A percentile compares a stretch with the other conserved stretches of the same genome.
Evolutionary conservation across 1,140 invertebrate species (phyloP).

Genomic region (Oppia nitens): DNA sequence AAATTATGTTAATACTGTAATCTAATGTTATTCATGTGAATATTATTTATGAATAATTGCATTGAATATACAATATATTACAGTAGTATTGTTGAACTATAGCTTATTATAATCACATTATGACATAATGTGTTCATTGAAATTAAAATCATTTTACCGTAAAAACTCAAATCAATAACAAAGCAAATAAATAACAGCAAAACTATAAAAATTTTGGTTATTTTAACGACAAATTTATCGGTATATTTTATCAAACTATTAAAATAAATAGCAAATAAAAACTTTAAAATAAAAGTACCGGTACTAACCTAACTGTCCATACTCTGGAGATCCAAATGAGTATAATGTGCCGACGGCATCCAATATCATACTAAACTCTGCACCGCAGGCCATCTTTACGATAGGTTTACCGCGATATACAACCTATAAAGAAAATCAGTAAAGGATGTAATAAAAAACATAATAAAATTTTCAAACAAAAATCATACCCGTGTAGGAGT

Average conservation of each 20-base stretch:
- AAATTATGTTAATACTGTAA: too few species aligned
- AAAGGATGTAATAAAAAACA: not conserved
- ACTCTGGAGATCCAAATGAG: slow-evolving; percentile 79
- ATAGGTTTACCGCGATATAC: slow-evolving; percentile 40
- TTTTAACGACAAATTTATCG: slow-evolving; percentile 2
- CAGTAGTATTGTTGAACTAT: too few species aligned
- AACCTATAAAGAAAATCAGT: slow-evolving; percentile 11
- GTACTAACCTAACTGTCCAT: slow-evolving; percentile 73
- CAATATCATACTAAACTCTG: slow-evolving; percentile 74
- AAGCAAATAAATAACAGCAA: too few species aligned
- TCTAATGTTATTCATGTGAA: too few species aligned
- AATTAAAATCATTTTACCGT: too few species aligned
- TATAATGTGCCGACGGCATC: slow-evolving; percentile 72
- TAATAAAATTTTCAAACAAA: slow-evolving; percentile 1
- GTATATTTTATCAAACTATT: not conserved
- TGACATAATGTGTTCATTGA: not conserved
- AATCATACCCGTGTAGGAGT: slow-evolving; percentile 54
- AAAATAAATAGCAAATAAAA: not conserved
- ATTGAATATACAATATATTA: too few species aligned
- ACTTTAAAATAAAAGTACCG: slow-evolving; percentile 6
- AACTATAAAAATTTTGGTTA: slow-evolving; percentile 13
- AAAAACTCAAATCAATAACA: too few species aligned
- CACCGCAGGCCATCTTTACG: slow-evolving; percentile 67
- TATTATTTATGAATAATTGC: too few species aligned
- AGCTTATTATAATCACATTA: not conserved